These are phyloP conservation scores for Orbicella faveolata DNA, from an alignment of 64 coral and sea anemone species.

Conservation along the genomic window DNA sequence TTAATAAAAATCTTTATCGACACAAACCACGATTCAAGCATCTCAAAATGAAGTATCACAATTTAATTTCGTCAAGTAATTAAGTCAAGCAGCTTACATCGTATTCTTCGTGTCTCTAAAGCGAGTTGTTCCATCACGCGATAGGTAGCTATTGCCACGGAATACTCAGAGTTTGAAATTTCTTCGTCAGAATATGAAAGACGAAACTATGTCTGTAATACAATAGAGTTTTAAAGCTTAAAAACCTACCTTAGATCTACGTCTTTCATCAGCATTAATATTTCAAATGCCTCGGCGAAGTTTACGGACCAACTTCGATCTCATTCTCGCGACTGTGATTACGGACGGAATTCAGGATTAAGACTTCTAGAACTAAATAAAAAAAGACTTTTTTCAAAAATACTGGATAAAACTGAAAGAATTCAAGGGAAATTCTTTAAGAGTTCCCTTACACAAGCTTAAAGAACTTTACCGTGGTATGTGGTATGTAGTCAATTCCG, in stretches of 20 bases:
- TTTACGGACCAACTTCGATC: neutral
- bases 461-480: neutral
- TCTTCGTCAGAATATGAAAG: neutral
- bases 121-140: neutral
- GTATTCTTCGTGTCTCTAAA: neutral
- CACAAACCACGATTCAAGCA: conserved; percentile 1
- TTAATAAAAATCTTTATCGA: conserved; percentile 18
- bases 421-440: neutral
- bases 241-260: neutral
- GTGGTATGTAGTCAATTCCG: neutral
- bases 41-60: conserved; percentile 29
- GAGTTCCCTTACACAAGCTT: neutral
- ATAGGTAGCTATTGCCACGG: neutral
- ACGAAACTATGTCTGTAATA: neutral
- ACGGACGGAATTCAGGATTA: neutral
- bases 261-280: conserved; percentile 20
- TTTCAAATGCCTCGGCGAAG: conserved; percentile 3
- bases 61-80: conserved; percentile 36
- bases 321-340: neutral
- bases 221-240: neutral
- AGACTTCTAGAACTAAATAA: neutral
- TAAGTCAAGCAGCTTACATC: neutral
- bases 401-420: neutral
- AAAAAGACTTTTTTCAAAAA: neutral
- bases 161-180: neutral